Percentiles rank a stretch among this genome's conserved stretches.
These are phyloP conservation scores for Allobates femoralis DNA, from an alignment of 2,797 vertebrate genomes.

Conservation along the genomic window DNA sequence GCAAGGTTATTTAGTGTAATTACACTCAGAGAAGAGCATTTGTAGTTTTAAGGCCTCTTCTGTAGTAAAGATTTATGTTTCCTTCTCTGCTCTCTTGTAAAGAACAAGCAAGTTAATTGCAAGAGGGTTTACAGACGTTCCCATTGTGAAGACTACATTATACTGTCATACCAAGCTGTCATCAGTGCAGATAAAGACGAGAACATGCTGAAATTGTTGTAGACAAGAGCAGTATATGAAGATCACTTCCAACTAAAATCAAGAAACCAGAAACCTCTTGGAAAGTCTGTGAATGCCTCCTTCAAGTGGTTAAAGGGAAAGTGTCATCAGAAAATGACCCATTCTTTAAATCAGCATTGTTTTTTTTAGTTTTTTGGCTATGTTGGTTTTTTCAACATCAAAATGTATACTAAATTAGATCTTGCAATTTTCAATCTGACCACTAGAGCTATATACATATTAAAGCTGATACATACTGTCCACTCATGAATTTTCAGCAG, in stretches of 20 bases:
- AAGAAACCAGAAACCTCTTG: neutral
- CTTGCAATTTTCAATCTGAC: no score
- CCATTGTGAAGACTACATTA: constrained; percentile 16
- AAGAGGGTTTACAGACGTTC: constrained; percentile 27
- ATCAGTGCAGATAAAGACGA: neutral
- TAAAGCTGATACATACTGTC: no score
- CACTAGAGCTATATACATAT: no score
- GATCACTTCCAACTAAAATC: neutral
- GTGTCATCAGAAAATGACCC: no score
- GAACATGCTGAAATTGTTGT: neutral
- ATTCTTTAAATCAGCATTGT: no score
- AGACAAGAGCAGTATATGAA: neutral
- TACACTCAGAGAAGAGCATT: neutral
- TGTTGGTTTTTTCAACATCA: no score
- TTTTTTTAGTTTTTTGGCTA: no score
- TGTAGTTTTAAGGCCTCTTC: constrained; percentile 32
- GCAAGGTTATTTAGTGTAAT: constrained; percentile 43
- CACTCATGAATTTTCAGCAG: no score
- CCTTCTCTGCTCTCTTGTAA: constrained; percentile 11
- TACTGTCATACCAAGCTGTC: constrained; percentile 28
- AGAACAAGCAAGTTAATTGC: constrained; percentile 39
- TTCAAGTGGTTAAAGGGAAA: no score
- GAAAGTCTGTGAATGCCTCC: neutral
- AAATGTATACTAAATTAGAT: no score
- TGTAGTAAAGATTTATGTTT: constrained; percentile 29